phyloP scores from a whole-genome alignment of 1,140 invertebrate genomes.

The Diprion similis region DNA sequence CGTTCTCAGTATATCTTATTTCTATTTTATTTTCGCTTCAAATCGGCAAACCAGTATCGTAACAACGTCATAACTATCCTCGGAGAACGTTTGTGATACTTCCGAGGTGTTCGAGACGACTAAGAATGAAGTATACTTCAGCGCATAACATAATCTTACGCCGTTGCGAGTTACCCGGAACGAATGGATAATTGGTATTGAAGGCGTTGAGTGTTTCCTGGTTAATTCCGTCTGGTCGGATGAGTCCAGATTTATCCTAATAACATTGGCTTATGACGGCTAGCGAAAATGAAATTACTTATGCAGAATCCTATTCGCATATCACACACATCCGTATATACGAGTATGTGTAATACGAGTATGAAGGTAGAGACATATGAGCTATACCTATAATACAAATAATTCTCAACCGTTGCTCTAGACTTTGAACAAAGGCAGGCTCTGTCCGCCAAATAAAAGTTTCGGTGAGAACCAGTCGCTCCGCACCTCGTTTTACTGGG shows the following conservation, averaged over 20 bases:
- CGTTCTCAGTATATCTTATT: too few species aligned
- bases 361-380: background rate
- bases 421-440: background rate
- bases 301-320: background rate
- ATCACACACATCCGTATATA: background rate
- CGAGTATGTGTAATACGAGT: background rate
- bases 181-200: background rate
- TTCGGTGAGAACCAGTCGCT: conserved; percentile 1
- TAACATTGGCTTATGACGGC: too few species aligned
- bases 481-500: background rate
- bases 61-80: too few species aligned
- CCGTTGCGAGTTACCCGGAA: background rate
- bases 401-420: background rate
- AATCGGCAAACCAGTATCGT: too few species aligned
- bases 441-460: background rate
- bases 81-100: too few species aligned
- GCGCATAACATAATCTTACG: too few species aligned
- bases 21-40: too few species aligned
- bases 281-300: too few species aligned
- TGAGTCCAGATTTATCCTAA: too few species aligned
- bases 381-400: background rate
- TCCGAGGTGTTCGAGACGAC: too few species aligned
- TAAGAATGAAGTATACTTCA: too few species aligned
- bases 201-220: background rate
- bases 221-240: too few species aligned